These are phyloP conservation scores for Dendrocopos noguchii DNA, from an alignment of 2,113 vertebrate species.

Conservation along the genomic window DNA sequence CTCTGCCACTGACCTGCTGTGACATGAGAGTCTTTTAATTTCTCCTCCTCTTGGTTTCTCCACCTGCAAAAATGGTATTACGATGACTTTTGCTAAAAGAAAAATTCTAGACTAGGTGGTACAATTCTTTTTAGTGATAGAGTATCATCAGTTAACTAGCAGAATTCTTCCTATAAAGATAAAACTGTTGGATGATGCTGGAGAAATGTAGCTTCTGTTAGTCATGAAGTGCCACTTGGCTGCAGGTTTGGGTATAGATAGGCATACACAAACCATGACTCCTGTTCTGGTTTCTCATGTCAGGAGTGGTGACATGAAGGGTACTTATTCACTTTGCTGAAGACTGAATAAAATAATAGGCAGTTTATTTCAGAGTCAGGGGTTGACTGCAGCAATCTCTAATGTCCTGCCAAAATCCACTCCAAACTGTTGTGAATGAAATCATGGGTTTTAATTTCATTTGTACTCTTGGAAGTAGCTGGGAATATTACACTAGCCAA, in stretches of 20 bases:
- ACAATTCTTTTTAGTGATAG: neutral
- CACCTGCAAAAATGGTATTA: neutral
- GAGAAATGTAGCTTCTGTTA: neutral
- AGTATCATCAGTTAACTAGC: neutral
- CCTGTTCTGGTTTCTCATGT: neutral
- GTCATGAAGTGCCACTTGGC: neutral
- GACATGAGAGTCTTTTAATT: neutral
- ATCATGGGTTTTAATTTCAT: neutral
- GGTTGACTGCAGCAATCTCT: neutral
- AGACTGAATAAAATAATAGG: neutral
- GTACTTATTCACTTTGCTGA: neutral
- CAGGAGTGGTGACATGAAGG: neutral
- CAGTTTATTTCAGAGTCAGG: neutral
- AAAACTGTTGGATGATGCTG: neutral
- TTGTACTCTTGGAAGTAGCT: conserved; percentile 22
- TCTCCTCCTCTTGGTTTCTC: neutral
- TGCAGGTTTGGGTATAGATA: neutral
- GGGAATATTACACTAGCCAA: conserved; percentile 40
- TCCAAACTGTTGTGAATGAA: conserved; percentile 30
- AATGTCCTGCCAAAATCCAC: conserved; percentile 43
- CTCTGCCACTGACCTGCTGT: neutral
- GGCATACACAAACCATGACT: neutral
- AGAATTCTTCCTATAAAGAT: neutral
- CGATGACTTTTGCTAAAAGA: neutral
- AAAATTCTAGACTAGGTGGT: neutral